A percentile compares a stretch with the other conserved stretches of the same genome.
These are phyloP conservation scores for Dendrolimus kikuchii DNA, from an alignment of 1,140 invertebrate genomes.

Conservation along the genomic window DNA sequence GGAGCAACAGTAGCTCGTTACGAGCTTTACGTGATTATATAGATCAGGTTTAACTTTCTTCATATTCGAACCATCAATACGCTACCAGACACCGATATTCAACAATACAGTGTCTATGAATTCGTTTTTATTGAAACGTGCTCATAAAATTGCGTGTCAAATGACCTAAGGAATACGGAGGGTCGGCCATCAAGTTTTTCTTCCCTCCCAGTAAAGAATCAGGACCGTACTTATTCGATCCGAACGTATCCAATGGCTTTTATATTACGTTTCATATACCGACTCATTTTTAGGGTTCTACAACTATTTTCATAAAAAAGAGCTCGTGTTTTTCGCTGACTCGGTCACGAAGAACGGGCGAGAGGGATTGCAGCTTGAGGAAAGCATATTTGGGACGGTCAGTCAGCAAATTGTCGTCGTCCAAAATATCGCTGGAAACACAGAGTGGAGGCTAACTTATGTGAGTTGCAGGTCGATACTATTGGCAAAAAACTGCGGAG, in stretches of 20 bases:
- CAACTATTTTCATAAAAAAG: not conserved
- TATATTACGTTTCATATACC: slow-evolving; percentile 15
- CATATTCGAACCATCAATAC: not conserved
- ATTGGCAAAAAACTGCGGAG: too few relatives aligned
- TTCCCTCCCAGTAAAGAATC: slow-evolving; percentile 12
- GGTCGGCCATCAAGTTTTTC: slow-evolving; percentile 24
- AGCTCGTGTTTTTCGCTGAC: not conserved
- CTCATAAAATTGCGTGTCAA: slow-evolving; percentile 46
- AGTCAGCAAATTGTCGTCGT: too few relatives aligned
- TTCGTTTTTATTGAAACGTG: slow-evolving; percentile 45
- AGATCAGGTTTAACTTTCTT: not conserved
- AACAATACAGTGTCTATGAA: slow-evolving; percentile 30
- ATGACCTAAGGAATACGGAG: slow-evolving; percentile 32
- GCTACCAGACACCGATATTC: slow-evolving; percentile 15
- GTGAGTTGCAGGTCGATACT: too few relatives aligned
- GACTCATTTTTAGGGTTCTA: not conserved
- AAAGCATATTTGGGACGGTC: not conserved
- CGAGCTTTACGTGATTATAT: not conserved
- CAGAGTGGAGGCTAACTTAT: too few relatives aligned
- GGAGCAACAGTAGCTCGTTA: too few relatives aligned
- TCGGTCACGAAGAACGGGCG: too few relatives aligned
- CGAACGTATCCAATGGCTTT: slow-evolving; percentile 25
- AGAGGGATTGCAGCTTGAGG: too few relatives aligned
- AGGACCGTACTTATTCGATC: slow-evolving; percentile 35
- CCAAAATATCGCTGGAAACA: too few relatives aligned